Percentiles rank a stretch among this genome's conserved stretches.
Evolutionary conservation across 1,140 invertebrate genomes (phyloP).

Genomic region (Argopecten irradians): DNA sequence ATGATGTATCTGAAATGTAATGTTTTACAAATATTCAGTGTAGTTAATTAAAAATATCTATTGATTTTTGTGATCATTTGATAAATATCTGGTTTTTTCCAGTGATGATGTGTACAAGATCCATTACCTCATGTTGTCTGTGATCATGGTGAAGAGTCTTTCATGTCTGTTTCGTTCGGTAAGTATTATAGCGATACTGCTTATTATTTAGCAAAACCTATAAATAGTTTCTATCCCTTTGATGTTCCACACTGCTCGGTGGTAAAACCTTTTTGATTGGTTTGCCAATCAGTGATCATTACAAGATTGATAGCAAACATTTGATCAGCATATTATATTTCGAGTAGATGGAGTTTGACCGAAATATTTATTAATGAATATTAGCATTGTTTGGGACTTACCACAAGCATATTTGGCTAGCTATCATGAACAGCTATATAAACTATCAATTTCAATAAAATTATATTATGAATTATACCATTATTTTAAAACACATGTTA

Average conservation of each 20-base stretch:
- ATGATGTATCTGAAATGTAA: not conserved
- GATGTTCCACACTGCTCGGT: conserved; percentile 15
- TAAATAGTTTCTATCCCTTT: conserved; percentile 29
- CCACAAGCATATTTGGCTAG: no score
- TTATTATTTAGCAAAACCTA: not conserved
- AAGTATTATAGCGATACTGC: no score
- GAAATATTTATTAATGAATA: no score
- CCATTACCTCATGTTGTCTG: conserved; percentile 96
- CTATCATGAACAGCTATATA: no score
- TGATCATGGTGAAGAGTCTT: conserved; percentile 94
- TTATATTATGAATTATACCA: no score
- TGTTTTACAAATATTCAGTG: not conserved
- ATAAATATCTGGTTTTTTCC: conserved; percentile 62
- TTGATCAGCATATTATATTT: no score
- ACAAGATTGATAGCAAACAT: not conserved
- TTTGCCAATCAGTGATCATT: not conserved
- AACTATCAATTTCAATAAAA: no score
- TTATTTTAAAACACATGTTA: no score
- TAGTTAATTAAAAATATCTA: no score
- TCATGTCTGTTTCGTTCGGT: conserved; percentile 95
- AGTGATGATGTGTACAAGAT: conserved; percentile 93
- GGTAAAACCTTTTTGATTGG: not conserved
- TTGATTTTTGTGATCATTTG: not conserved
- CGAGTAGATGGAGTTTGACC: no score
- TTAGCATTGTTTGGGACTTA: no score